phyloP scores from a whole-genome alignment of 2,888 invertebrate genomes.

The Ophraella communa region DNA sequence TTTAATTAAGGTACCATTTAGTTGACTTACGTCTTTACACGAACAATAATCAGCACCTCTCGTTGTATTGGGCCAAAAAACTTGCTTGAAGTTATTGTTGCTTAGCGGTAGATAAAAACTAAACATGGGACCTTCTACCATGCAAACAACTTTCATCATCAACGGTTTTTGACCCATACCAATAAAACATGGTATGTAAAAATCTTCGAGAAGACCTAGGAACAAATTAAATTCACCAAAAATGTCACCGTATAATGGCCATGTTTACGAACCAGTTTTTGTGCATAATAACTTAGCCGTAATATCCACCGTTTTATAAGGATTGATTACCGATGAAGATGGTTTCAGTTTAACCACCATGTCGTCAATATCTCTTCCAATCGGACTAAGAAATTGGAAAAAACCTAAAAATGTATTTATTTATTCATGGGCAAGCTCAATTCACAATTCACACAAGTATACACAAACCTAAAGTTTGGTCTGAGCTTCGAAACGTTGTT shows the following conservation, averaged over 20 bases:
- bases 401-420: constrained; percentile 41
- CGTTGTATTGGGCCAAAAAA: constrained; percentile 49
- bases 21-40: constrained; percentile 31
- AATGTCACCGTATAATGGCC: not conserved
- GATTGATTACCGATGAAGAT: constrained; percentile 47
- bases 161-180: constrained; percentile 47
- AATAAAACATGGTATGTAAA: constrained; percentile 57
- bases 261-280: constrained; percentile 29
- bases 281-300: constrained; percentile 49
- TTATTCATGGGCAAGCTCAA: too few relatives aligned
- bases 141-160: constrained; percentile 52
- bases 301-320: constrained; percentile 41
- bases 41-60: constrained; percentile 36
- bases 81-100: constrained; percentile 36
- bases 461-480: too few relatives aligned
- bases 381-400: constrained; percentile 47
- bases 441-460: too few relatives aligned
- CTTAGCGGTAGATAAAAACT: constrained; percentile 53
- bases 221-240: not conserved
- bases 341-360: constrained; percentile 51
- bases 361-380: constrained; percentile 49
- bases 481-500: too few relatives aligned
- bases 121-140: constrained; percentile 53
- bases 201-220: constrained; percentile 53
- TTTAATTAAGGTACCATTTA: not conserved